Evolutionary conservation across 2,113 vertebrate genomes (phyloP).

Genomic region (Dipodomys stephensi): DNA sequence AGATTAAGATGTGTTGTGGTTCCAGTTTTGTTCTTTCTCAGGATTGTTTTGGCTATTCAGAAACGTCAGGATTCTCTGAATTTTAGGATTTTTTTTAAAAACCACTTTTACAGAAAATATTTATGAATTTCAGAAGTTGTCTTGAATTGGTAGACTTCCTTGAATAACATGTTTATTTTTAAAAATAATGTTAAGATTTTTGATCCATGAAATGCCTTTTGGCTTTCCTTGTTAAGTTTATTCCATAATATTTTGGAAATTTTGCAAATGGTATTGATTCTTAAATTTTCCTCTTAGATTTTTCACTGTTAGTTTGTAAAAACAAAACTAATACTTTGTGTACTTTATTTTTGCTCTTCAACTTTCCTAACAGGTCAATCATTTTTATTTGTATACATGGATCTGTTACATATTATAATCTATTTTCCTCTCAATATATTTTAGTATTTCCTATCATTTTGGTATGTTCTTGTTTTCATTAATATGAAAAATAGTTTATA

Average conservation of each 20-base stretch:
- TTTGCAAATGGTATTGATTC: not conserved
- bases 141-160: not conserved
- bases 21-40: not conserved
- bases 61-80: not conserved
- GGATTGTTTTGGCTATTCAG: not conserved
- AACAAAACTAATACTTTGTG: not conserved
- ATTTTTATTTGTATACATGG: not conserved
- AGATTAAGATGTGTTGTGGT: not conserved
- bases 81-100: not conserved
- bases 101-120: not conserved
- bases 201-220: not conserved
- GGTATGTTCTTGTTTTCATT: constrained; percentile 4
- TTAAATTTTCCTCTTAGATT: not conserved
- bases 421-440: not conserved
- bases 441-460: not conserved
- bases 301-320: not conserved
- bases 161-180: not conserved
- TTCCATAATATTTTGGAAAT: not conserved
- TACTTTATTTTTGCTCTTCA: not conserved
- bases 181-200: not conserved
- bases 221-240: not conserved
- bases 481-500: not conserved
- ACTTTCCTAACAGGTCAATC: not conserved
- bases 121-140: not conserved
- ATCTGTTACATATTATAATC: not conserved